A percentile compares a stretch with the other conserved stretches of the same genome.
Evolutionary conservation across 2,113 vertebrate species (phyloP).

Genomic region (Ranitomeya variabilis): DNA sequence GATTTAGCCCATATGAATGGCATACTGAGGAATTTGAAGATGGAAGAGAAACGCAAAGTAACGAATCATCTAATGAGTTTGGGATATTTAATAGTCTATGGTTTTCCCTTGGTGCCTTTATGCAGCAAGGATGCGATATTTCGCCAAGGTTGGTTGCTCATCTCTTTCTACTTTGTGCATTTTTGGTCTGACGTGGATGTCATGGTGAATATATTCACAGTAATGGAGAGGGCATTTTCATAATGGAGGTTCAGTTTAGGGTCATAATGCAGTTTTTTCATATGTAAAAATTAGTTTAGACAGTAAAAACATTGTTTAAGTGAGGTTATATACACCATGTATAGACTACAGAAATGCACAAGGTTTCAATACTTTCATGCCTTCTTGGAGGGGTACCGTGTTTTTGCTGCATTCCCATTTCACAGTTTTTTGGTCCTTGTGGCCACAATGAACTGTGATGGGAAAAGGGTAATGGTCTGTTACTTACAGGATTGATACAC

Average conservation of each 20-base stretch:
- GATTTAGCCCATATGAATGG: constrained; percentile 99
- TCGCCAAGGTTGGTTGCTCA: constrained; percentile 87
- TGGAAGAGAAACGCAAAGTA: constrained; percentile 96
- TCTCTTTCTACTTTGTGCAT: constrained; percentile 80
- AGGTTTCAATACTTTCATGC: constrained; percentile 78
- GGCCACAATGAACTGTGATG: constrained; percentile 74
- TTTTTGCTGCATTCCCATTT: constrained; percentile 92
- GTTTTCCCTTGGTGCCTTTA: constrained; percentile 95
- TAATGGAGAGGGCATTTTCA: constrained; percentile 60
- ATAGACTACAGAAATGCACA: constrained; percentile 80
- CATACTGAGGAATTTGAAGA: constrained; percentile 99
- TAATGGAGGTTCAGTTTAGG: constrained; percentile 51
- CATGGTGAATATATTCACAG: constrained; percentile 78
- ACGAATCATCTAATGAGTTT: constrained; percentile 98
- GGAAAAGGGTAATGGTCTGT: constrained; percentile 69
- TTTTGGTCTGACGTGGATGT: constrained; percentile 73
- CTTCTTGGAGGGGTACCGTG: constrained; percentile 94
- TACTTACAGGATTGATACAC: background rate
- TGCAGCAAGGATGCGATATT: constrained; percentile 95
- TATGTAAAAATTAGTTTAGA: background rate
- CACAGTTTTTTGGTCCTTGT: constrained; percentile 71
- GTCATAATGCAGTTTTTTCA: background rate
- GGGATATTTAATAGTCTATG: constrained; percentile 99
- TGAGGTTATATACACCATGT: constrained; percentile 77
- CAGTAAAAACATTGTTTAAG: constrained; percentile 59